Percentiles rank a stretch among this genome's conserved stretches.
phyloP scores from a whole-genome alignment of 2,797 vertebrate species.

The Poecilia wingei region DNA sequence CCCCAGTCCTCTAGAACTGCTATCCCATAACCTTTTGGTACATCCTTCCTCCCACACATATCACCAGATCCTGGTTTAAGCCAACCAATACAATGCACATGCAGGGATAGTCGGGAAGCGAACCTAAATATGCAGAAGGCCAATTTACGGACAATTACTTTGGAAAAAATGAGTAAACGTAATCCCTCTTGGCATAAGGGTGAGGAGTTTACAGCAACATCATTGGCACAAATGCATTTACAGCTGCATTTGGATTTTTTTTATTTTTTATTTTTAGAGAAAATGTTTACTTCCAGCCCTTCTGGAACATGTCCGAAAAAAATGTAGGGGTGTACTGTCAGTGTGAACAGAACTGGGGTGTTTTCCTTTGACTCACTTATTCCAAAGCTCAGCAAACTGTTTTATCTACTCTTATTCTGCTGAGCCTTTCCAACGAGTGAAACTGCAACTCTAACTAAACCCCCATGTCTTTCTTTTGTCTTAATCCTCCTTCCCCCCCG shows the following conservation, averaged over 20 bases:
- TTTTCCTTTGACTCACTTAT: background rate
- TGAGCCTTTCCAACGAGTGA: constrained; percentile 18
- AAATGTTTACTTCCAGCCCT: background rate
- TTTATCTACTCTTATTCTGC: constrained; percentile 24
- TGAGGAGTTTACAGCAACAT: background rate
- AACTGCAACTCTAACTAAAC: constrained; percentile 12
- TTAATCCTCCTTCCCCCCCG: constrained; percentile 25
- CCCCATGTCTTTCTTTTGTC: constrained; percentile 20
- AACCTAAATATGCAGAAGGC: background rate
- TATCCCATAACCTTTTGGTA: too few species aligned
- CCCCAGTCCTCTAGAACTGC: too few species aligned
- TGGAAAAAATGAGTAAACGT: background rate
- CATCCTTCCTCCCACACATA: background rate
- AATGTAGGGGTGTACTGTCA: background rate
- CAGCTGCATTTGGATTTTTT: background rate
- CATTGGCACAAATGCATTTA: background rate
- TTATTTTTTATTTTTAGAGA: background rate
- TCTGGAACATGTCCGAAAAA: background rate
- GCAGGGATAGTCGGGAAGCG: background rate
- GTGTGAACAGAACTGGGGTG: background rate
- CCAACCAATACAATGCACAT: background rate
- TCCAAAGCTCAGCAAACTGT: constrained; percentile 6
- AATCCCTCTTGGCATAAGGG: background rate
- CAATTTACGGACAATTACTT: background rate
- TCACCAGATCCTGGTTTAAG: background rate